These are phyloP conservation scores for Mizuhopecten yessoensis DNA, from an alignment of 1,140 invertebrate species.

Conservation along the genomic window DNA sequence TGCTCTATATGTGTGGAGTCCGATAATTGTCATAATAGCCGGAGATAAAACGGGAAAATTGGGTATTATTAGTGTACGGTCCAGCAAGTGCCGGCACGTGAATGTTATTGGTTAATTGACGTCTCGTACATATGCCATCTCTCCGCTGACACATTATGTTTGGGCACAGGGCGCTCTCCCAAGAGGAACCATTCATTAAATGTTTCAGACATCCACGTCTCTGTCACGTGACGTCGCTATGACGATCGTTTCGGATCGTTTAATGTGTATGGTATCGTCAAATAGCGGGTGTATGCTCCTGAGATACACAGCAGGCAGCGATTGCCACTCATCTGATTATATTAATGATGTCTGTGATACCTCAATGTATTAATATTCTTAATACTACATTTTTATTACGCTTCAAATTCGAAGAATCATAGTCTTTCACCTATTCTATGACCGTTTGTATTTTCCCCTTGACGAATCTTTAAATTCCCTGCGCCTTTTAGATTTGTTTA, in stretches of 20 bases:
- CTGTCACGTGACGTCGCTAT: background rate
- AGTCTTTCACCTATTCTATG: too few relatives aligned
- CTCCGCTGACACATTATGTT: background rate
- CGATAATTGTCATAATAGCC: constrained; percentile 12
- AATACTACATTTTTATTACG: too few relatives aligned
- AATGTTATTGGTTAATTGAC: background rate
- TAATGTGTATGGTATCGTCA: background rate
- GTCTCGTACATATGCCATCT: constrained; percentile 20
- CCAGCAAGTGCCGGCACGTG: constrained; percentile 5
- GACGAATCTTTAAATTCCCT: too few relatives aligned
- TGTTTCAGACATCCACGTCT: background rate
- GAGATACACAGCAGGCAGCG: background rate
- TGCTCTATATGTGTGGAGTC: constrained; percentile 1
- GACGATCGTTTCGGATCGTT: background rate
- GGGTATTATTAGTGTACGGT: background rate
- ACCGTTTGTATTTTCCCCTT: too few relatives aligned
- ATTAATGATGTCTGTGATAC: too few relatives aligned
- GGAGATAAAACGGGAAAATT: constrained; percentile 19
- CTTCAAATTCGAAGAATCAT: too few relatives aligned
- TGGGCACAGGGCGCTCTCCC: background rate
- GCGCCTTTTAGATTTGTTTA: too few relatives aligned
- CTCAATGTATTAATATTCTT: too few relatives aligned
- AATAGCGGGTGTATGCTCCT: background rate
- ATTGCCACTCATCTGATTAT: too few relatives aligned
- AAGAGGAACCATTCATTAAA: background rate